Percentiles rank a stretch among this genome's conserved stretches.
phyloP scores from a whole-genome alignment of 2,113 vertebrate species.

The Anhinga anhinga region DNA sequence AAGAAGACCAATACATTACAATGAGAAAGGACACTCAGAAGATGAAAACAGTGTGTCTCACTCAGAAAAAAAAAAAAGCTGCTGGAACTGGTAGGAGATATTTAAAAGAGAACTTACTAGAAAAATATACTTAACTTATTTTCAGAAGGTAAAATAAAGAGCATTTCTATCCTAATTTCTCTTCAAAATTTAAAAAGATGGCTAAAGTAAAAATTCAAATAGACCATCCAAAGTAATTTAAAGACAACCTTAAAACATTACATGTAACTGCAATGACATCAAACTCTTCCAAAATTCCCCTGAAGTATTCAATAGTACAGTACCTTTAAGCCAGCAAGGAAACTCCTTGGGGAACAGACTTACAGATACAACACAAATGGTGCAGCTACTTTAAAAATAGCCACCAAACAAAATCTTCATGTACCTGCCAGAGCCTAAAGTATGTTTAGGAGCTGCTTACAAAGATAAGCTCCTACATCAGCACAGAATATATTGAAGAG shows the following conservation, averaged over 20 bases:
- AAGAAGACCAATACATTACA: neutral
- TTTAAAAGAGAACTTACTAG: neutral
- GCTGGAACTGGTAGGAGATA: neutral
- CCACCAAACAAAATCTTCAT: neutral
- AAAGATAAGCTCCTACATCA: neutral
- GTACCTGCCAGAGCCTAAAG: neutral
- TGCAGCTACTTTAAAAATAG: neutral
- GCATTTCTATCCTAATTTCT: neutral
- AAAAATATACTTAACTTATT: neutral
- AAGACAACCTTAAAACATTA: neutral
- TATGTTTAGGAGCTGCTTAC: neutral
- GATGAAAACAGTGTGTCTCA: neutral
- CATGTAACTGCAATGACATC: neutral
- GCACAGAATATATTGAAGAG: neutral
- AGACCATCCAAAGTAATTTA: neutral
- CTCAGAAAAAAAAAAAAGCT: neutral
- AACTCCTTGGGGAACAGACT: neutral
- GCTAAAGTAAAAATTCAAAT: neutral
- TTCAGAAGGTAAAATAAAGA: neutral
- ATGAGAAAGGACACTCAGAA: neutral
- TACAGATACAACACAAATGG: neutral
- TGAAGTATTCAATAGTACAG: neutral
- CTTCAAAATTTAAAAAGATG: neutral
- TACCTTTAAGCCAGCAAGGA: neutral
- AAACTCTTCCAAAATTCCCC: neutral